Evolutionary conservation across 2,888 invertebrate species (phyloP).

Genomic region (Epicampocera succincta): DNA sequence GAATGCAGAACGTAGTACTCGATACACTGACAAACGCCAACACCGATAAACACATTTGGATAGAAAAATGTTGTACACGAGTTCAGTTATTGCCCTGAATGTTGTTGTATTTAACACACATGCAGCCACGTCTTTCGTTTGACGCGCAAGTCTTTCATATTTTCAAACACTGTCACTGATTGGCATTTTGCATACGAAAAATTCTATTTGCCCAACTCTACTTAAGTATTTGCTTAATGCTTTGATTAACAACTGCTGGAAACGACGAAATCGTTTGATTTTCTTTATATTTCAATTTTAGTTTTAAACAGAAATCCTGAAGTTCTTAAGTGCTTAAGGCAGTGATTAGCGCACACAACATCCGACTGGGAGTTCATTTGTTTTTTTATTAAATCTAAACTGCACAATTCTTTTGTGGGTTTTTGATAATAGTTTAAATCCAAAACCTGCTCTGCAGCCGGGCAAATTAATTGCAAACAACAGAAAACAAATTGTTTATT

Average conservation of each 20-base stretch:
- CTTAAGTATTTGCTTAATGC: neutral
- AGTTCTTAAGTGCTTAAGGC: conserved; percentile 12
- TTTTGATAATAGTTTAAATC: too few species aligned
- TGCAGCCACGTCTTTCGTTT: neutral
- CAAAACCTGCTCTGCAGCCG: neutral
- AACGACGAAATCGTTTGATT: neutral
- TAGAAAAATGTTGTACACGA: conserved; percentile 31
- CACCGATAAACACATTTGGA: neutral
- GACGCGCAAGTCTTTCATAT: neutral
- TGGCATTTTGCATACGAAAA: conserved; percentile 34
- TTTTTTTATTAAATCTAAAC: too few species aligned
- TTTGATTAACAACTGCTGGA: conserved; percentile 5
- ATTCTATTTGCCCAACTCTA: neutral
- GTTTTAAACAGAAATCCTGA: neutral
- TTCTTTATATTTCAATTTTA: neutral
- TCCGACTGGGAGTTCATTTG: too few species aligned
- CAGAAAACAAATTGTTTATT: neutral
- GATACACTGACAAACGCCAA: neutral
- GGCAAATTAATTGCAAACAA: neutral
- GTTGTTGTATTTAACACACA: conserved; percentile 13
- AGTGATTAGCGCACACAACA: too few species aligned
- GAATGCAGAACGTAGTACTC: neutral
- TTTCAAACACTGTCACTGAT: conserved; percentile 24
- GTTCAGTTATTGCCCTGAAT: conserved; percentile 52
- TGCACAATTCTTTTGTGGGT: too few species aligned